Base-by-base conservation (phyloP, 64 coral and sea anemone genomes). In the Acropora tenuis region DNA sequence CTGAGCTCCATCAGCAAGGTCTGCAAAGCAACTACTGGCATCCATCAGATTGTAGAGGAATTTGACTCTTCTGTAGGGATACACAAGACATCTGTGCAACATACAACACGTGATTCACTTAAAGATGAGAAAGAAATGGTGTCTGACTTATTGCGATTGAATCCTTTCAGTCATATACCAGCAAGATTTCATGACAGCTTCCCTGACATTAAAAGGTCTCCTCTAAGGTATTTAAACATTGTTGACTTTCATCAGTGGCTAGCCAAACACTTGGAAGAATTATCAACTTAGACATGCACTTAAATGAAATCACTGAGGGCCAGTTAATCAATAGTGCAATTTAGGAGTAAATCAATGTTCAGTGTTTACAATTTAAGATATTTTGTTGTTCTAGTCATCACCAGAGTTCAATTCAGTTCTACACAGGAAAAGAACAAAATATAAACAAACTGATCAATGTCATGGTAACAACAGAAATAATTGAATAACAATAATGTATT, bases 91-190 rank as follows among this genome's bases (percentile, higher is more conserved):
- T 91, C 93, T 61, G 82, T 80, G 15, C 74, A 90, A 49, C 93
- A 95, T 72, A 93, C 88, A 19, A 90, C 79, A 17, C 43, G 82
- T n/a, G 82, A 90, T 12, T 86, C 87, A 67, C 59, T 90, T 52
- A 41, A 84, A 90, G 93, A 90, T 90, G 93, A 94, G 59, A 94
- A 87, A 66, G 88, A 87, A 86, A 91, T 95, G 88, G 76, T 95
- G 5, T 44, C 43, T 43, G 89, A 95, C 76, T 76, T 91, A 65
- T 18, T 91, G 18, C 63, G 80, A 48, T 77, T 95, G 55, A 44
- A 88, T 90, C 88, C 93, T 82, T 95, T 95, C 50, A 41, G 73
- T 48, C 42, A 75, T 9, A 60, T 60, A 41, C 57, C 59, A 59
- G 67, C 71, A 19, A 67, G 93, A 74, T 80, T 58, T 61, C 93